A percentile compares a stretch with the other conserved stretches of the same genome.
phyloP scores from a whole-genome alignment of 2,797 vertebrate species.

The Parauchenoglanis punctatus region DNA sequence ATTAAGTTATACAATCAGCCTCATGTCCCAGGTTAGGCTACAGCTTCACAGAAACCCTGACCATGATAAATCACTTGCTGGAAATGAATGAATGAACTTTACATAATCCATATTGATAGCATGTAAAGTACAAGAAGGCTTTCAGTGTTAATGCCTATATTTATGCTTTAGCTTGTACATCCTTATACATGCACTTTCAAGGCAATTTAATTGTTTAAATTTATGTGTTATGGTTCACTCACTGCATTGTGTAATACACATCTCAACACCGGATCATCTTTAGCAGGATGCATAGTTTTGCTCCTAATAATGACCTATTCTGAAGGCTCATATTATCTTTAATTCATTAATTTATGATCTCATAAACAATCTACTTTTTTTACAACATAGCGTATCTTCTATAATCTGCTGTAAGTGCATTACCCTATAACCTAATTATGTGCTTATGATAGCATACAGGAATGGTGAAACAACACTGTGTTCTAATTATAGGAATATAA shows the following conservation, averaged over 20 bases:
- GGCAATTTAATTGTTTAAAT: background rate
- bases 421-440: conserved; percentile 2
- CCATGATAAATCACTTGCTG: background rate
- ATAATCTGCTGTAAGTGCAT: conserved; percentile 8
- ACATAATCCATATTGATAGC: no score
- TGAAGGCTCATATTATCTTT: background rate
- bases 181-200: background rate
- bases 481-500: background rate
- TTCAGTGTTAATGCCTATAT: background rate
- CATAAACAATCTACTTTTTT: background rate
- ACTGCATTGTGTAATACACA: background rate
- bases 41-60: background rate
- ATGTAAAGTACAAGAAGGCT: background rate
- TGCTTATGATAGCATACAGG: background rate
- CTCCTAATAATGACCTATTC: background rate
- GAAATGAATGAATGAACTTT: no score
- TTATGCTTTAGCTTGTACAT: background rate
- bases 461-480: background rate
- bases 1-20: background rate
- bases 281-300: background rate
- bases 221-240: background rate
- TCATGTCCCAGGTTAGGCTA: background rate
- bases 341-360: background rate
- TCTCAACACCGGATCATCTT: background rate
- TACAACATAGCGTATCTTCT: background rate